These are phyloP conservation scores for Lacerta agilis DNA, from an alignment of 2,797 vertebrate species.

Conservation along the genomic window DNA sequence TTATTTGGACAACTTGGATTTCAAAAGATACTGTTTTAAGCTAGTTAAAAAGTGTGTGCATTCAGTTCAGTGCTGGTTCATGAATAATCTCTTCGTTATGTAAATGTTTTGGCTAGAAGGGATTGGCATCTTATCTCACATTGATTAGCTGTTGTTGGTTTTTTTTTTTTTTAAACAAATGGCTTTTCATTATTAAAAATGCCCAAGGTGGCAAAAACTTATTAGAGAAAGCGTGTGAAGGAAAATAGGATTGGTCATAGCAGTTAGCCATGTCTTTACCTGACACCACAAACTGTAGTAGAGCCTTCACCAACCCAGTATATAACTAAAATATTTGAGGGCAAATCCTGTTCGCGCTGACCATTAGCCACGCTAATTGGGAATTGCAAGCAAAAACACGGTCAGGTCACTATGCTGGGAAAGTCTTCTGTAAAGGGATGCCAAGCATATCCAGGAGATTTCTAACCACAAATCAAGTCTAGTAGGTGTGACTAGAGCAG, in stretches of 20 bases:
- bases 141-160: slow-evolving; percentile 31
- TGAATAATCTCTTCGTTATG: slow-evolving; percentile 14
- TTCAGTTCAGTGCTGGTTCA: not conserved
- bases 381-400: not conserved
- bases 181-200: not conserved
- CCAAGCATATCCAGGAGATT: too few relatives aligned
- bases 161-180: not conserved
- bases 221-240: not conserved
- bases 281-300: not conserved
- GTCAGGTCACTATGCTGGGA: not conserved
- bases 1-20: not conserved
- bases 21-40: not conserved
- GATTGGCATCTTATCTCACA: slow-evolving; percentile 44
- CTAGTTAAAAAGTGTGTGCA: not conserved
- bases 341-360: not conserved
- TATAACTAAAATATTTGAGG: too few relatives aligned
- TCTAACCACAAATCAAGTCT: not conserved
- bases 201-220: not conserved
- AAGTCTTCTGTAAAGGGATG: not conserved
- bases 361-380: not conserved
- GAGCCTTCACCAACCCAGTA: not conserved
- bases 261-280: too few relatives aligned
- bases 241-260: not conserved
- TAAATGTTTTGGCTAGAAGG: slow-evolving; percentile 44
- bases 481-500: not conserved